Base-by-base conservation (phyloP, 2,888 invertebrate species). In the Argyra leucocephala region DNA sequence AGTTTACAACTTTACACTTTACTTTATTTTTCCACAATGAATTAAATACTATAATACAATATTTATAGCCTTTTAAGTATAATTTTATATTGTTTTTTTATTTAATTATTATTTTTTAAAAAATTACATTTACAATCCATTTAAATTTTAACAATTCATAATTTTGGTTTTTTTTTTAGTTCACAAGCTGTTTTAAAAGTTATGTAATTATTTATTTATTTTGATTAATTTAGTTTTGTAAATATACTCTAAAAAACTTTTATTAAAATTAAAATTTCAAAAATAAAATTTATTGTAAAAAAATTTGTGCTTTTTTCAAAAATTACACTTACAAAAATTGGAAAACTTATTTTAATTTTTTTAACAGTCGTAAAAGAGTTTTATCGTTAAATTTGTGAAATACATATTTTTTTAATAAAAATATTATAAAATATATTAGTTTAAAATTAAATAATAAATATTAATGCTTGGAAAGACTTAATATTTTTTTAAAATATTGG, bases 1-100 rank as follows among this genome's bases (percentile, higher is more conserved):
- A 48, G 12, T 15, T 48, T 48, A 48, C 18, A 48, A 12, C 15
- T 37, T 48, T 48, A 48, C 12, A 12, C 15, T 48, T 48, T 2
- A 18, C 15, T 48, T 48, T 48, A 18, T 18, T 48, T 10, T 48
- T 48, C 18, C 18, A 48, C 48, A 48, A 48, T 48, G 18, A 48
- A 18, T 37, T 48, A 48, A 31, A 48, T 48, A 48, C 48, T 48
- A 48, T 48, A 48, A 48, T 48, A 48, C 48, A 48, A 48, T 48
- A 48, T 48, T 48, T 48, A 48, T 48, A 48, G 48, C 48, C 48
- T 18, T 31, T 31, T 31, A 31, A 31, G 12, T 31, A 31, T 31
- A 31, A 31, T 31, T 31, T 31, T 31, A n/a, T 31, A 2, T 26
- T 26, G 4, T 26, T 26, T 26, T 6, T 31, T 31, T 10, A 4